phyloP scores from a whole-genome alignment of 1,140 invertebrate species.

The Hypsibius dujardini region DNA sequence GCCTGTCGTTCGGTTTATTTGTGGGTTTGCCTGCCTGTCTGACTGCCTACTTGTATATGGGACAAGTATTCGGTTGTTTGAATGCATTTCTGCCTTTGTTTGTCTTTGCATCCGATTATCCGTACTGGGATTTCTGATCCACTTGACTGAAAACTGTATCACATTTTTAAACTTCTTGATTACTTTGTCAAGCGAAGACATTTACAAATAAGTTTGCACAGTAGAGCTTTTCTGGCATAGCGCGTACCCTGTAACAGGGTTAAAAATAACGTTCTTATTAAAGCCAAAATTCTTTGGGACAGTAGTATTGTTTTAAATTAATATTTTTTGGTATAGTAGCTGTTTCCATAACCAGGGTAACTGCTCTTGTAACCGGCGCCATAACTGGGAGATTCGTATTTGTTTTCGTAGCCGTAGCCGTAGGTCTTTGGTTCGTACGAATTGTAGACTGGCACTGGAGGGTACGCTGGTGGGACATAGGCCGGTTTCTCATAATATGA shows the following conservation, averaged over 20 bases:
- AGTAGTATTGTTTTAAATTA: background rate
- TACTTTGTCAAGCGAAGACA: background rate
- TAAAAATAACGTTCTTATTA: background rate
- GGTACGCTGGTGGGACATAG: background rate
- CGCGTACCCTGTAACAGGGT: background rate
- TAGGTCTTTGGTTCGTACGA: background rate
- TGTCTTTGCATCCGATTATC: too few species aligned
- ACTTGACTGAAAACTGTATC: background rate
- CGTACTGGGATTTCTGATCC: background rate
- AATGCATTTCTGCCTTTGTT: too few species aligned
- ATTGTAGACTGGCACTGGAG: too few species aligned
- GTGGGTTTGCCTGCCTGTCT: too few species aligned
- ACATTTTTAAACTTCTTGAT: background rate
- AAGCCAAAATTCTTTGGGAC: background rate
- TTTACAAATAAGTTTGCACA: background rate
- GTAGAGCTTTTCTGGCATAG: background rate
- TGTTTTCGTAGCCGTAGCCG: background rate
- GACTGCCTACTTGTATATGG: too few species aligned
- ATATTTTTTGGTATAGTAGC: constrained; percentile 1
- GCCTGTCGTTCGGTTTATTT: too few species aligned
- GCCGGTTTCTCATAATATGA: background rate
- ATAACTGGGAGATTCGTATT: background rate
- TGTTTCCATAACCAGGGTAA: background rate
- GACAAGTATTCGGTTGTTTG: too few species aligned
- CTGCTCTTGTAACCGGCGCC: background rate